Conservation (phyloP, 1,140 invertebrate genomes). For the Pogonomyrmex barbatus region DNA sequence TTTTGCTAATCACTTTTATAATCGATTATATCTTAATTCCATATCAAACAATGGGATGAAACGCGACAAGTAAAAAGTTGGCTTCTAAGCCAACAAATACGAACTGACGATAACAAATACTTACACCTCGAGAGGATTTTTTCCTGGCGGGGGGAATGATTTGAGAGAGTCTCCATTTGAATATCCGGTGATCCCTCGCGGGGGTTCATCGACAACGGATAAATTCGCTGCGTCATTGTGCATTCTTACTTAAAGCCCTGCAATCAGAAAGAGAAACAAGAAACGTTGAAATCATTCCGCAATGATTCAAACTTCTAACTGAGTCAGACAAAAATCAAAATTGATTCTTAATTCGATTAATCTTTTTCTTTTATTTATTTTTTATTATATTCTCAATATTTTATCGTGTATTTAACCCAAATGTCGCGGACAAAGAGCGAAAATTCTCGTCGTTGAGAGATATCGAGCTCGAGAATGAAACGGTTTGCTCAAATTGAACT, state of each 20-base stretch:
- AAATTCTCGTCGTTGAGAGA: neutral
- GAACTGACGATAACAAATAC: conserved; percentile 66
- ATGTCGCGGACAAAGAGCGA: neutral
- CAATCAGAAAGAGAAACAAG: conserved; percentile 67
- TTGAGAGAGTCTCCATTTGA: conserved; percentile 83
- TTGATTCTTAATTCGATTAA: conserved; percentile 2
- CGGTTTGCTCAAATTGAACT: conserved; percentile 2
- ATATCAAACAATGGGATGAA: neutral
- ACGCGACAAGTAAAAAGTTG: neutral
- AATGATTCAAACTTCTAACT: neutral
- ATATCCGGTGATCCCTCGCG: conserved; percentile 82
- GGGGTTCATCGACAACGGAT: conserved; percentile 84
- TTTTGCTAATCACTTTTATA: neutral
- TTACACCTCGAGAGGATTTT: conserved; percentile 85
- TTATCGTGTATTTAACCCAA: neutral
- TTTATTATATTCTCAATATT: neutral
- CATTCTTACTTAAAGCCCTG: conserved; percentile 85
- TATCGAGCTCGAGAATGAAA: neutral
- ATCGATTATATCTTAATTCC: conserved; percentile 6
- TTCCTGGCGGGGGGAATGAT: conserved; percentile 78
- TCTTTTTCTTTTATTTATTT: neutral
- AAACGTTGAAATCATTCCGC: neutral
- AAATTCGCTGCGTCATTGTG: conserved; percentile 85
- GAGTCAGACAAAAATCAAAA: neutral
- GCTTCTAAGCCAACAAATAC: neutral